Conservation (phyloP, 2,888 invertebrate species). For the Furcula furcula region DNA sequence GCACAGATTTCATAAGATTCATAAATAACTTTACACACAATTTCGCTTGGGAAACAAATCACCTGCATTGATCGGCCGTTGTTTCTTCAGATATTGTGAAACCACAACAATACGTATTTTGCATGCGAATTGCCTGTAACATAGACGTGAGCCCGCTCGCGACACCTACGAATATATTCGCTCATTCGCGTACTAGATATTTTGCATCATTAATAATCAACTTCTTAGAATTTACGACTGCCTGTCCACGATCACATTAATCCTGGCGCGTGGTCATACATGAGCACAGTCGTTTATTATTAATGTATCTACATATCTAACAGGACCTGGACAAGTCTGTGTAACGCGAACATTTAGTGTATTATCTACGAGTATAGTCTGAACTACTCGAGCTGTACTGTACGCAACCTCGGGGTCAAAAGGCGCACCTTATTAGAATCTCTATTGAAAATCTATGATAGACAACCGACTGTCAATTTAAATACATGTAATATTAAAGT, state of each 20-base stretch:
- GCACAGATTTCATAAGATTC: not conserved
- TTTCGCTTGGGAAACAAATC: constrained; percentile 29
- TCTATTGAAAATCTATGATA: constrained; percentile 20
- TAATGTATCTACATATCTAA: constrained; percentile 29
- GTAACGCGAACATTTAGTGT: constrained; percentile 31
- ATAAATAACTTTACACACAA: constrained; percentile 6
- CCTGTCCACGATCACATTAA: constrained; percentile 20
- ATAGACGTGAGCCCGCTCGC: constrained; percentile 33
- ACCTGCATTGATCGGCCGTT: constrained; percentile 31
- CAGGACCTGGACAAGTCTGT: constrained; percentile 15
- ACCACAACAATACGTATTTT: constrained; percentile 51
- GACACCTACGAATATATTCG: constrained; percentile 33
- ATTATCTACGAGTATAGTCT: not conserved
- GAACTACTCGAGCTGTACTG: constrained; percentile 32
- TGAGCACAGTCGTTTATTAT: constrained; percentile 30
- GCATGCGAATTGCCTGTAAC: constrained; percentile 51
- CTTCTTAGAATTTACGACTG: constrained; percentile 18
- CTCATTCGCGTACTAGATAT: constrained; percentile 18
- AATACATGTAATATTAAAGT: constrained; percentile 25
- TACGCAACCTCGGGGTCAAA: constrained; percentile 48
- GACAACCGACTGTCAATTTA: constrained; percentile 20
- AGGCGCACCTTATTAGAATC: constrained; percentile 41
- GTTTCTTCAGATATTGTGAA: constrained; percentile 46
- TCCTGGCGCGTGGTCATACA: constrained; percentile 19
- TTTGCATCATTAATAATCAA: constrained; percentile 36